These are phyloP conservation scores for Ptychochromis oligacanthus DNA, from an alignment of 2,113 vertebrate species.

Conservation along the genomic window DNA sequence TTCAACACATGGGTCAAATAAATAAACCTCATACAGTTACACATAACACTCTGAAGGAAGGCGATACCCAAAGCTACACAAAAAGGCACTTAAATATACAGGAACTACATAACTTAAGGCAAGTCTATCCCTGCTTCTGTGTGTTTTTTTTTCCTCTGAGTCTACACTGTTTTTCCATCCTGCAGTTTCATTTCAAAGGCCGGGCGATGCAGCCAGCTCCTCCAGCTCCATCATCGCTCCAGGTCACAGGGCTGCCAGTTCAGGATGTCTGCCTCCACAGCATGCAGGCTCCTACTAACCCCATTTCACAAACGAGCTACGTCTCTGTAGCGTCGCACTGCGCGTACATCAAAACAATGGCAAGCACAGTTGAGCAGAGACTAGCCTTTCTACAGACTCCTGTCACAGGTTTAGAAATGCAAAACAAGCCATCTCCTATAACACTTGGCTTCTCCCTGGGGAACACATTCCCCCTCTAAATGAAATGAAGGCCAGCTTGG, in stretches of 20 bases:
- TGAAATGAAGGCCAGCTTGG: constrained; percentile 65
- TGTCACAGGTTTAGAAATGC: constrained; percentile 61
- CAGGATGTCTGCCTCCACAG: constrained; percentile 69
- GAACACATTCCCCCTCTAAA: constrained; percentile 57
- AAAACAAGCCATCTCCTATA: constrained; percentile 71
- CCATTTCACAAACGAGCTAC: constrained; percentile 24
- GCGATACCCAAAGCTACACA: not conserved
- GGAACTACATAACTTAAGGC: not conserved
- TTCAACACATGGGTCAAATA: constrained; percentile 13
- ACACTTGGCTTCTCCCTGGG: constrained; percentile 68
- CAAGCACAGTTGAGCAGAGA: not conserved
- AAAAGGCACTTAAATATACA: not conserved
- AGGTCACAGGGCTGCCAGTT: constrained; percentile 68
- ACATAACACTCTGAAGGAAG: not conserved
- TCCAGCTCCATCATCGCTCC: constrained; percentile 75
- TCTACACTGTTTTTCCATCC: constrained; percentile 2
- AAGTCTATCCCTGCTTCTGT: not conserved
- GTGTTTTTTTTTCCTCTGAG: not conserved
- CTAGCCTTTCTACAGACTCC: constrained; percentile 32
- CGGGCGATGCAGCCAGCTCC: constrained; percentile 62
- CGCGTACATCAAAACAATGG: not conserved
- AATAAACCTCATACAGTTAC: not conserved
- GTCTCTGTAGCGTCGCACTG: constrained; percentile 19
- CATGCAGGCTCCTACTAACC: constrained; percentile 38
- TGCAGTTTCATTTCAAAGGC: constrained; percentile 58